phyloP scores from a whole-genome alignment of 2,113 vertebrate species.

The Carassius carassius region DNA sequence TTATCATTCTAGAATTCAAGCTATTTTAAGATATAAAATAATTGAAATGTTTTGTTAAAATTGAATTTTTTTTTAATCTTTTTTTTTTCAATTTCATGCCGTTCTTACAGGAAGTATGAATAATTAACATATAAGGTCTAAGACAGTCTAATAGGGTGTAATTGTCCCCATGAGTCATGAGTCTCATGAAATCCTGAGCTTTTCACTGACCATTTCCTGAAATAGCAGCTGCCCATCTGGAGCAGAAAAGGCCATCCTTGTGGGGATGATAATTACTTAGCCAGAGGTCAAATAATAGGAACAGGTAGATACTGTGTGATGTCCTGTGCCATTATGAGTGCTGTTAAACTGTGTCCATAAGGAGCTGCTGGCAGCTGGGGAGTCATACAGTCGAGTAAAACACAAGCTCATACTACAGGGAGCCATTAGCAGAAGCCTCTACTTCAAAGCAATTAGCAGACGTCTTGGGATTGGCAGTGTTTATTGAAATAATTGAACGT shows the following conservation, averaged over 20 bases:
- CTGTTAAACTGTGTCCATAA: conserved; percentile 35
- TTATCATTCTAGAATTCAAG: no score
- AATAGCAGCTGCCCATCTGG: conserved; percentile 19
- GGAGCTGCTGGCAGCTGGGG: conserved; percentile 11
- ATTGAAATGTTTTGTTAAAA: no score
- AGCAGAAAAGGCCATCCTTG: conserved; percentile 23
- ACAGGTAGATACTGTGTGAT: conserved; percentile 32
- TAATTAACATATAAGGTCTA: neutral
- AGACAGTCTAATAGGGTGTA: neutral
- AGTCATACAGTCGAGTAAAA: neutral
- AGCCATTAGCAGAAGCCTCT: conserved; percentile 27
- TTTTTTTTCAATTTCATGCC: no score
- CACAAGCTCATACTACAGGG: conserved; percentile 17
- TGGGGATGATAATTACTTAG: conserved; percentile 42
- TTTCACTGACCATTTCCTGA: conserved; percentile 15
- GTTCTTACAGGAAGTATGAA: neutral
- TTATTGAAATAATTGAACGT: conserved; percentile 43
- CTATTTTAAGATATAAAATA: no score
- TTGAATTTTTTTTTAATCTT: no score
- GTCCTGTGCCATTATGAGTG: conserved; percentile 28
- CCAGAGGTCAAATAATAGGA: conserved; percentile 44
- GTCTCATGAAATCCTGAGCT: neutral
- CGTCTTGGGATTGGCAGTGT: conserved; percentile 22
- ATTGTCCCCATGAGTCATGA: neutral
- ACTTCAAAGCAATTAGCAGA: conserved; percentile 21